These are phyloP conservation scores for Euzetes globulus DNA, from an alignment of 2,888 invertebrate genomes.

Conservation along the genomic window DNA sequence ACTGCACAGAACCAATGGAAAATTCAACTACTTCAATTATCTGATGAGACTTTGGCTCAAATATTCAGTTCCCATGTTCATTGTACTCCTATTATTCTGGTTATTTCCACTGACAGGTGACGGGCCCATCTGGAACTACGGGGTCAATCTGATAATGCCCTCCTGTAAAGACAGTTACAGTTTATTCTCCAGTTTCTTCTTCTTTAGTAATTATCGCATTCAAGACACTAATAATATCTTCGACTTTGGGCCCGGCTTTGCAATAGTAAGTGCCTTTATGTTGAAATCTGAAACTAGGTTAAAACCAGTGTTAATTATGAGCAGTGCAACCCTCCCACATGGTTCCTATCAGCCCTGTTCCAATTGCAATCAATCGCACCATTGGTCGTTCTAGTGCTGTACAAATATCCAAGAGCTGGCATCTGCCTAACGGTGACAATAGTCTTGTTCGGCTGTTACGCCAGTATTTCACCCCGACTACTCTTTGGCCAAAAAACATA, in stretches of 20 bases:
- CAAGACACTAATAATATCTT: slow-evolving; percentile 23
- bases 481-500: slow-evolving; percentile 23
- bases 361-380: slow-evolving; percentile 32
- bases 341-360: slow-evolving; percentile 34
- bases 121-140: slow-evolving; percentile 33
- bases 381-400: slow-evolving; percentile 14
- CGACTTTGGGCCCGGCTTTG: slow-evolving; percentile 24
- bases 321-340: slow-evolving; percentile 34
- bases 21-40: slow-evolving; percentile 21
- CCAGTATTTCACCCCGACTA: slow-evolving; percentile 31
- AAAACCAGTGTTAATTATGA: not conserved
- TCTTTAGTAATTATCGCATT: slow-evolving; percentile 31
- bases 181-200: slow-evolving; percentile 29
- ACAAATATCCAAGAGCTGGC: not conserved
- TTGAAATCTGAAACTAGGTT: no score
- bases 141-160: slow-evolving; percentile 31
- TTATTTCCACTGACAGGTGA: slow-evolving; percentile 27
- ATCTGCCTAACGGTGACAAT: not conserved
- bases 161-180: slow-evolving; percentile 28
- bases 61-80: slow-evolving; percentile 31
- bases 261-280: slow-evolving; percentile 19
- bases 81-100: slow-evolving; percentile 29
- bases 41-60: slow-evolving; percentile 29
- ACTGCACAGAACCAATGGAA: slow-evolving; percentile 4
- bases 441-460: slow-evolving; percentile 26